A percentile compares a stretch with the other conserved stretches of the same genome.
These are phyloP conservation scores for Actinemys pallida DNA, from an alignment of 2,113 vertebrate genomes.

Conservation along the genomic window DNA sequence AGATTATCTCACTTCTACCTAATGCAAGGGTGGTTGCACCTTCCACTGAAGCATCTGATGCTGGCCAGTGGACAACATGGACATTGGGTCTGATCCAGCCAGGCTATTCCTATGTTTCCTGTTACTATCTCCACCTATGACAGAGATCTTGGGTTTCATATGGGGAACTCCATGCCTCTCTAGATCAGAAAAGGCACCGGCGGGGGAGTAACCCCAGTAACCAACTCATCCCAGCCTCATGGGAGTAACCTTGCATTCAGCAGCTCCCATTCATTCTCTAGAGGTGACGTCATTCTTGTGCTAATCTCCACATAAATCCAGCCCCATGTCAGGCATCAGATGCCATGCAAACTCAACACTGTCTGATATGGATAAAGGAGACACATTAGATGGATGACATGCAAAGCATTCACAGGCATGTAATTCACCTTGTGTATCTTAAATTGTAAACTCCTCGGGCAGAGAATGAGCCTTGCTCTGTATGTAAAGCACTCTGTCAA, in stretches of 20 bases:
- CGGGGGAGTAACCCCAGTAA: fast-evolving
- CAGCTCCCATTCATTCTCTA: background rate
- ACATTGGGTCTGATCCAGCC: background rate
- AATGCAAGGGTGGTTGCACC: background rate
- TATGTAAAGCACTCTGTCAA: fast-evolving
- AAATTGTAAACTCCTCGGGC: background rate
- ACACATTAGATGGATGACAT: fast-evolving
- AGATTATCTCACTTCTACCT: background rate
- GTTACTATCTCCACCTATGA: background rate
- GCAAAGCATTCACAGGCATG: background rate
- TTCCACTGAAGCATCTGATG: background rate
- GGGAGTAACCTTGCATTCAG: background rate
- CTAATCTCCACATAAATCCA: background rate
- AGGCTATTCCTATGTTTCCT: background rate
- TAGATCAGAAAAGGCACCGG: background rate
- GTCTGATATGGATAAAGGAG: fast-evolving
- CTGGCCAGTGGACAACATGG: background rate
- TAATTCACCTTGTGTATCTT: background rate
- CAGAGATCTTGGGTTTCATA: background rate
- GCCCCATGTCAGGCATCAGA: background rate
- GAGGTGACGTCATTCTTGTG: fast-evolving
- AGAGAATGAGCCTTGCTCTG: background rate
- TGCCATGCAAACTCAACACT: background rate
- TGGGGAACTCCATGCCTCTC: fast-evolving
- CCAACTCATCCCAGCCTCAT: fast-evolving